A percentile compares a stretch with the other conserved stretches of the same genome.
Conservation (phyloP, 2,888 invertebrate species). For the Nezara viridula region DNA sequence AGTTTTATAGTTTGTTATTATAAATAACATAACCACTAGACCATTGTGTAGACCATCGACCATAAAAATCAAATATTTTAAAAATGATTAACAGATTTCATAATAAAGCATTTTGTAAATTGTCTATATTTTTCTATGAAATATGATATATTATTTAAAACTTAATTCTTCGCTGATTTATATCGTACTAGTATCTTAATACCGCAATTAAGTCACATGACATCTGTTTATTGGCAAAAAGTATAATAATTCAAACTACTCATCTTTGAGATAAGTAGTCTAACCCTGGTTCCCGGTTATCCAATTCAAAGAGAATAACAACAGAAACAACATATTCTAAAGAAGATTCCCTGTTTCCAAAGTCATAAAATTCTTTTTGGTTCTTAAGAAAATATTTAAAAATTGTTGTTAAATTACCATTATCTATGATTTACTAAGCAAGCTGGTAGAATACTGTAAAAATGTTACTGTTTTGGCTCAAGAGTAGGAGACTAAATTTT, state of each 20-base stretch:
- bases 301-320: background rate
- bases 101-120: background rate
- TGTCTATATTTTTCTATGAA: background rate
- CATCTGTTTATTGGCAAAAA: background rate
- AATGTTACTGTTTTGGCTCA: too few relatives aligned
- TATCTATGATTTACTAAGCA: background rate
- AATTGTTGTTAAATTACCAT: background rate
- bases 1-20: background rate
- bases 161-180: background rate
- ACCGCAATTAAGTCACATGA: background rate
- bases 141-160: background rate
- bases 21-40: background rate
- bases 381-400: background rate
- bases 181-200: background rate
- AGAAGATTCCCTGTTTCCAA: background rate
- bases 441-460: background rate
- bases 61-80: background rate
- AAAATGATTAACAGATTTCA: background rate
- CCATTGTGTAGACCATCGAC: too few relatives aligned
- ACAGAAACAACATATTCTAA: background rate
- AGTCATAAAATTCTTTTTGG: background rate
- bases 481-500: too few relatives aligned
- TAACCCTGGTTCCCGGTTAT: constrained; percentile 35
- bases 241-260: background rate
- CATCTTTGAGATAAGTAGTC: background rate